Percentiles rank a stretch among this genome's conserved stretches.
Conservation (phyloP, 2,888 invertebrate species). For the Harpalus rubripes region DNA sequence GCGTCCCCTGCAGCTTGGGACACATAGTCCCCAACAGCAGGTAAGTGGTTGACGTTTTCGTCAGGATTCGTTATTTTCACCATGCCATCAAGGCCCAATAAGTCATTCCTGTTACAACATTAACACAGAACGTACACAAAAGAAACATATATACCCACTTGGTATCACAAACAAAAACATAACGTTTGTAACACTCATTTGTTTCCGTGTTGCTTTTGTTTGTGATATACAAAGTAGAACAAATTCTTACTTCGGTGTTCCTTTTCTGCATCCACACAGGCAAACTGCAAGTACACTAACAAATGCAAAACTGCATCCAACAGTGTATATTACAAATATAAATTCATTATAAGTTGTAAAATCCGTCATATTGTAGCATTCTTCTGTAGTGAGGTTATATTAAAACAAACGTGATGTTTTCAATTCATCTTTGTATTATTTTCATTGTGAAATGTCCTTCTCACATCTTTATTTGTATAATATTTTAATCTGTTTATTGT, state of each 20-base stretch:
- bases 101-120: conserved; percentile 81
- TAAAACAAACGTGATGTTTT: conserved; percentile 3
- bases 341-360: conserved; percentile 57
- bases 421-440: background rate
- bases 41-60: conserved; percentile 79
- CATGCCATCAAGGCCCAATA: conserved; percentile 86
- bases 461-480: background rate
- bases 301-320: conserved; percentile 76
- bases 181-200: conserved; percentile 21
- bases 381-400: conserved; percentile 60
- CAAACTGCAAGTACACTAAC: conserved; percentile 82
- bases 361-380: conserved; percentile 62
- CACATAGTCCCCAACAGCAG: conserved; percentile 73
- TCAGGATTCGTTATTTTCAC: conserved; percentile 86
- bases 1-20: conserved; percentile 71
- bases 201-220: conserved; percentile 2
- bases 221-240: conserved; percentile 25
- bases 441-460: conserved; percentile 20
- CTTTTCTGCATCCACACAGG: conserved; percentile 85
- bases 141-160: conserved; percentile 64
- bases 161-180: conserved; percentile 71
- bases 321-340: conserved; percentile 72
- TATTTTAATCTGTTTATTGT: conserved; percentile 15
- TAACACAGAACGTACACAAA: conserved; percentile 65
- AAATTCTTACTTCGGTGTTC: conserved; percentile 84